A percentile compares a stretch with the other conserved stretches of the same genome.
phyloP scores from a whole-genome alignment of 2,888 invertebrate genomes.

The Chymomyza caudatula region DNA sequence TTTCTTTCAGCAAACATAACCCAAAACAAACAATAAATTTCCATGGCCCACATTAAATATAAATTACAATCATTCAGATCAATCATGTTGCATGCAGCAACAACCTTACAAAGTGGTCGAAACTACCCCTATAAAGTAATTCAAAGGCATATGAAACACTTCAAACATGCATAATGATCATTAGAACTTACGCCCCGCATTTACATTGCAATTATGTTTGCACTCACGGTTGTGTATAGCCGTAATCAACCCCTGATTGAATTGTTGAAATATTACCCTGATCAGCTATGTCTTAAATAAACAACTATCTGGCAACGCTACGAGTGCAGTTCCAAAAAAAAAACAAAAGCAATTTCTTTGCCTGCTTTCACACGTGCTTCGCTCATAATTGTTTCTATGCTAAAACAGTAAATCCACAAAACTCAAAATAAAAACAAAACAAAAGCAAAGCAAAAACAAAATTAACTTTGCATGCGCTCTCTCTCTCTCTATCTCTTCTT shows the following conservation, averaged over 20 bases:
- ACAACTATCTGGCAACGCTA: constrained; percentile 47
- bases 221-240: constrained; percentile 32
- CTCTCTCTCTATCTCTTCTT: constrained; percentile 41
- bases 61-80: constrained; percentile 47
- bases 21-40: constrained; percentile 12
- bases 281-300: constrained; percentile 30
- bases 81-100: constrained; percentile 62
- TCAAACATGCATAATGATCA: constrained; percentile 24
- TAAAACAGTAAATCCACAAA: not conserved
- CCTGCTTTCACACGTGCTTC: not conserved
- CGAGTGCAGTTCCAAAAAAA: constrained; percentile 30
- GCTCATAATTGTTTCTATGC: not conserved
- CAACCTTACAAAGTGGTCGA: constrained; percentile 4
- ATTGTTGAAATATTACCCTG: constrained; percentile 25
- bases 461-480: not conserved
- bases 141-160: constrained; percentile 44
- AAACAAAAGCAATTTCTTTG: constrained; percentile 16
- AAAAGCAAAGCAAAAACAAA: not conserved
- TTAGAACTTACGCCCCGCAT: constrained; percentile 48
- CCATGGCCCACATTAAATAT: constrained; percentile 47
- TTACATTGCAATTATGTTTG: constrained; percentile 37
- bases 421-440: not conserved
- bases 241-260: constrained; percentile 30
- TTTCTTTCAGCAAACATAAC: constrained; percentile 17
- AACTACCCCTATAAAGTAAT: constrained; percentile 56